phyloP scores from a whole-genome alignment of 1,140 invertebrate species.

The Saxidomus purpurata region DNA sequence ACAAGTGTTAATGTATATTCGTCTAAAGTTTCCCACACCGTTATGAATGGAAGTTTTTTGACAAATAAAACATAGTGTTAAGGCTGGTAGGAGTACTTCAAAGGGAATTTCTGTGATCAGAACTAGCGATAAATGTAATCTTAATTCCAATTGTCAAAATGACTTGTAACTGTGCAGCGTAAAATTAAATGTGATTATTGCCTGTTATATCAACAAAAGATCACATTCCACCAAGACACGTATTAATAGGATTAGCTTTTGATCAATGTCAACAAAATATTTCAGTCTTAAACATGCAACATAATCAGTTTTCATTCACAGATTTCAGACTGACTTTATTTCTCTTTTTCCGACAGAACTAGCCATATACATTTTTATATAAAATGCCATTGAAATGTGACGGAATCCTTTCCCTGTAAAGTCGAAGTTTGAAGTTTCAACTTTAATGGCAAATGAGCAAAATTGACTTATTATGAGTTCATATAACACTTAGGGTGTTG shows the following conservation, averaged over 20 bases:
- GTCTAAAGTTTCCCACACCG: not conserved
- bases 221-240: not conserved
- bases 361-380: too few species aligned
- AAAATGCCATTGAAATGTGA: too few species aligned
- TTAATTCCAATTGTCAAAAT: conserved; percentile 33
- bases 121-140: not conserved
- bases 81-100: not conserved
- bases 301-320: conserved; percentile 14
- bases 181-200: conserved; percentile 57
- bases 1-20: not conserved
- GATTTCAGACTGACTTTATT: not conserved
- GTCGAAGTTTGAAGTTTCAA: too few species aligned
- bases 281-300: not conserved
- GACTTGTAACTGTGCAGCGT: conserved; percentile 36
- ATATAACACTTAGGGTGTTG: too few species aligned
- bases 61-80: not conserved
- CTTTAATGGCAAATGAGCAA: too few species aligned
- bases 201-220: conserved; percentile 5
- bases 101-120: conserved; percentile 40
- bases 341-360: too few species aligned
- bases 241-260: conserved; percentile 16
- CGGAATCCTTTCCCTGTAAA: too few species aligned
- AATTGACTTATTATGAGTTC: too few species aligned
- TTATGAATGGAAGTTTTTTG: not conserved
- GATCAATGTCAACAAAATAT: conserved; percentile 34